Percentiles rank a stretch among this genome's conserved stretches.
Evolutionary conservation across 2,888 invertebrate genomes (phyloP).

Genomic region (Oligia fasciuncula): DNA sequence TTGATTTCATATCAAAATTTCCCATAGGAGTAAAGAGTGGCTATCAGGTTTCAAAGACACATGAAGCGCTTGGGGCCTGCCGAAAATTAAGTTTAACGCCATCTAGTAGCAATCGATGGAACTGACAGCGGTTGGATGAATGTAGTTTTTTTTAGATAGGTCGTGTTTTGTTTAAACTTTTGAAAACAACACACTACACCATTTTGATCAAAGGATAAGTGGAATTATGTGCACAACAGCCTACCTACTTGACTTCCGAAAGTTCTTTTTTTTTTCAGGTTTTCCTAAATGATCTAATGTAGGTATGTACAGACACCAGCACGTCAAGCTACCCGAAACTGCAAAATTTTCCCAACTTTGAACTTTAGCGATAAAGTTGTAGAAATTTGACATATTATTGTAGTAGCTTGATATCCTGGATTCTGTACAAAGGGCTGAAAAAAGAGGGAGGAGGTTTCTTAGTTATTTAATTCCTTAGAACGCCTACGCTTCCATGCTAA

Average conservation of each 20-base stretch:
- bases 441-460: background rate
- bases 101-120: conserved; percentile 35
- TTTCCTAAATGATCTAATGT: background rate
- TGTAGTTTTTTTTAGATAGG: background rate
- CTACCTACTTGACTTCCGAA: background rate
- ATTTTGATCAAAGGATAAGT: background rate
- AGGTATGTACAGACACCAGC: no score
- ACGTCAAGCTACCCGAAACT: no score
- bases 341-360: no score
- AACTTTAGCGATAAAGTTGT: no score
- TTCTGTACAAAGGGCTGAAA: background rate
- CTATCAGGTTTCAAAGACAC: conserved; percentile 34
- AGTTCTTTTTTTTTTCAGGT: background rate
- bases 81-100: conserved; percentile 30
- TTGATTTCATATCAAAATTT: conserved; percentile 29
- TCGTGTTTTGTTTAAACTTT: background rate
- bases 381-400: no score
- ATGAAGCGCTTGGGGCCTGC: conserved; percentile 6
- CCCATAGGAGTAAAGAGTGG: conserved; percentile 22
- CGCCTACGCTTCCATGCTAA: background rate
- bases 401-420: no score
- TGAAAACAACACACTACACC: background rate
- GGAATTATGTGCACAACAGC: background rate
- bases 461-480: background rate
- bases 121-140: conserved; percentile 9